phyloP scores from a whole-genome alignment of 2,888 invertebrate species.

The Diabrotica balteata region DNA sequence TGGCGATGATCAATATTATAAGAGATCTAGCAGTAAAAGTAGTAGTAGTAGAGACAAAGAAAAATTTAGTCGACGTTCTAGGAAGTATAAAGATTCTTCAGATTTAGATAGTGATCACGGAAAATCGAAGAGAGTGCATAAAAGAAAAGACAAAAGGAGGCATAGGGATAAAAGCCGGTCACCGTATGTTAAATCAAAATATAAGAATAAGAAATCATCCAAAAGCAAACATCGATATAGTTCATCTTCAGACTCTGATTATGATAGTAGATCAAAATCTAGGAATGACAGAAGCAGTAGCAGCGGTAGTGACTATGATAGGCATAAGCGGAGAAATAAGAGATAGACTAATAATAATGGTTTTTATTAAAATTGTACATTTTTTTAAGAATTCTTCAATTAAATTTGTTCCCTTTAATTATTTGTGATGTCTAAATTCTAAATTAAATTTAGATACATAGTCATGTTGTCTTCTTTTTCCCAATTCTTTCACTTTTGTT shows the following conservation, averaged over 20 bases:
- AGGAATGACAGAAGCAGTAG: constrained; percentile 34
- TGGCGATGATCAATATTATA: constrained; percentile 1
- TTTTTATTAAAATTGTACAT: too few relatives aligned
- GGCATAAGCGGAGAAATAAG: constrained; percentile 31
- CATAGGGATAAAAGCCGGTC: constrained; percentile 35
- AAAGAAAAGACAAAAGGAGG: constrained; percentile 32
- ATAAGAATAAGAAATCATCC: constrained; percentile 19
- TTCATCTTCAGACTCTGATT: constrained; percentile 29
- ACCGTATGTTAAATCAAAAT: constrained; percentile 26
- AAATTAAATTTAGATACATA: too few relatives aligned
- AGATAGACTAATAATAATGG: constrained; percentile 10
- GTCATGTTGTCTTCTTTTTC: too few relatives aligned
- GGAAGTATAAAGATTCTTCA: constrained; percentile 16
- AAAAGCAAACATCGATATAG: constrained; percentile 33
- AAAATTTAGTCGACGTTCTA: not conserved
- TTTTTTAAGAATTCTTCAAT: too few relatives aligned
- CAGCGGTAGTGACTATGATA: constrained; percentile 30
- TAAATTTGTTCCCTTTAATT: too few relatives aligned
- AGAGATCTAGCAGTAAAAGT: not conserved
- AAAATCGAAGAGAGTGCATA: constrained; percentile 25
- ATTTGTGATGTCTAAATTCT: too few relatives aligned
- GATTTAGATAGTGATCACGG: constrained; percentile 30
- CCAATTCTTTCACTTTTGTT: too few relatives aligned
- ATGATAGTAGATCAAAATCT: constrained; percentile 33
- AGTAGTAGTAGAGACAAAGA: not conserved